Evolutionary conservation across 2,888 invertebrate species (phyloP).

Genomic region (Hirudinaria manillensis): DNA sequence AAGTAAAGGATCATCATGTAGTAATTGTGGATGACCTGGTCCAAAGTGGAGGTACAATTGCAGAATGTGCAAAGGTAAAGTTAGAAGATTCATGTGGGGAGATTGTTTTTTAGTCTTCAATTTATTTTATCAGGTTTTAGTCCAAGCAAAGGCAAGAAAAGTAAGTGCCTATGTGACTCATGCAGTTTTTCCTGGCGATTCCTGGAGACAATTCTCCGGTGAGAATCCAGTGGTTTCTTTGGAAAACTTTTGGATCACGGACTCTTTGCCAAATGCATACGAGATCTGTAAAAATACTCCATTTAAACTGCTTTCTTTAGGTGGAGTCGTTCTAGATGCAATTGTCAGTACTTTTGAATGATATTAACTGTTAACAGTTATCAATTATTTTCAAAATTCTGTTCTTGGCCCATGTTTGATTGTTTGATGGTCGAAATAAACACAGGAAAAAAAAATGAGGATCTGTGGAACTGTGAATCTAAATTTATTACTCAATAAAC

Average conservation of each 20-base stretch:
- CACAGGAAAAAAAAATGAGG: too few species aligned
- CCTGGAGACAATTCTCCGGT: conserved; percentile 50
- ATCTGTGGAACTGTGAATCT: too few species aligned
- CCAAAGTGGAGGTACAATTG: conserved; percentile 54
- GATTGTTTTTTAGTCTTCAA: neutral
- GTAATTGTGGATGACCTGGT: conserved; percentile 54
- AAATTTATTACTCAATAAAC: too few species aligned
- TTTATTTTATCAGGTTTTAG: conserved; percentile 43
- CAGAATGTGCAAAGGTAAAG: conserved; percentile 52
- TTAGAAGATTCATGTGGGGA: neutral
- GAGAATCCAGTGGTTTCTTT: conserved; percentile 42
- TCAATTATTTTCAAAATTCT: neutral
- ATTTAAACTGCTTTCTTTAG: conserved; percentile 51
- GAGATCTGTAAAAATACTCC: conserved; percentile 49
- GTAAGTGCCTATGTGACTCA: conserved; percentile 54
- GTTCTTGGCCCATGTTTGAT: too few species aligned
- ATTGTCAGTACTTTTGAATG: conserved; percentile 43
- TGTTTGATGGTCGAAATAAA: too few species aligned
- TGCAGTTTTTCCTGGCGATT: conserved; percentile 53
- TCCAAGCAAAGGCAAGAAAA: conserved; percentile 46
- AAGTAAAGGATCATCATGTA: conserved; percentile 43
- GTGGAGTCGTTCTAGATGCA: conserved; percentile 48
- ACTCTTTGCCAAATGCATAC: conserved; percentile 52
- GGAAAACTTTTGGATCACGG: conserved; percentile 54
- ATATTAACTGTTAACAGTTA: neutral